These are phyloP conservation scores for Hemitrygon akajei DNA, from an alignment of 2,797 vertebrate species.

Conservation along the genomic window DNA sequence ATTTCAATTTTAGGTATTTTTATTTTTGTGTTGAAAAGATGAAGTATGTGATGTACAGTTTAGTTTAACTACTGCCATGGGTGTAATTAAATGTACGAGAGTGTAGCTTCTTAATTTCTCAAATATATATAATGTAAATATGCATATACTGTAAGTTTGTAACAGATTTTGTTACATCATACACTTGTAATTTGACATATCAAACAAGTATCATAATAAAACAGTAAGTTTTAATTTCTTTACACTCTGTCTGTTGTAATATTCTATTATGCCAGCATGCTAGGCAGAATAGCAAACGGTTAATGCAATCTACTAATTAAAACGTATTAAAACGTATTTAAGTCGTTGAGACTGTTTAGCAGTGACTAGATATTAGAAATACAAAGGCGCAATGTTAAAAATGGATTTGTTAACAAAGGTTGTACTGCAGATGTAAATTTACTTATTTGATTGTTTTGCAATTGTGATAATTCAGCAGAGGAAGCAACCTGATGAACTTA, in stretches of 20 bases:
- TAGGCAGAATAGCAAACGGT: too few relatives aligned
- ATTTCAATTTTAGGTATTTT: constrained; percentile 65
- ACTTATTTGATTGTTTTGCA: background rate
- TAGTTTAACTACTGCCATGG: constrained; percentile 80
- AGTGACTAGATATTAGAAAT: background rate
- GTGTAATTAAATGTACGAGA: constrained; percentile 75
- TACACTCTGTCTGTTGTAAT: constrained; percentile 49
- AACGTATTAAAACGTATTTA: background rate
- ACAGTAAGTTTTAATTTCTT: constrained; percentile 76
- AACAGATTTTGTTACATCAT: constrained; percentile 87
- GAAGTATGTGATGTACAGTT: constrained; percentile 79
- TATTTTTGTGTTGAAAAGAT: constrained; percentile 61
- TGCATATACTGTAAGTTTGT: constrained; percentile 75
- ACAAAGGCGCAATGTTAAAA: background rate
- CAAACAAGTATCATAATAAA: constrained; percentile 86
- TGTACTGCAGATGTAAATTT: background rate
- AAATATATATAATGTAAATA: constrained; percentile 87
- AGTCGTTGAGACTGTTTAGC: too few relatives aligned
- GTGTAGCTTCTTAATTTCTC: constrained; percentile 81
- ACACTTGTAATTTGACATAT: constrained; percentile 86
- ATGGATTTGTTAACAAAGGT: background rate
- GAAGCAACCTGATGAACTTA: background rate
- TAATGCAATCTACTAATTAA: background rate
- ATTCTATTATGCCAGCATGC: background rate
- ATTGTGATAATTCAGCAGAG: background rate